These are phyloP conservation scores for Epinotia bilunana DNA, from an alignment of 2,888 invertebrate species.

Conservation along the genomic window DNA sequence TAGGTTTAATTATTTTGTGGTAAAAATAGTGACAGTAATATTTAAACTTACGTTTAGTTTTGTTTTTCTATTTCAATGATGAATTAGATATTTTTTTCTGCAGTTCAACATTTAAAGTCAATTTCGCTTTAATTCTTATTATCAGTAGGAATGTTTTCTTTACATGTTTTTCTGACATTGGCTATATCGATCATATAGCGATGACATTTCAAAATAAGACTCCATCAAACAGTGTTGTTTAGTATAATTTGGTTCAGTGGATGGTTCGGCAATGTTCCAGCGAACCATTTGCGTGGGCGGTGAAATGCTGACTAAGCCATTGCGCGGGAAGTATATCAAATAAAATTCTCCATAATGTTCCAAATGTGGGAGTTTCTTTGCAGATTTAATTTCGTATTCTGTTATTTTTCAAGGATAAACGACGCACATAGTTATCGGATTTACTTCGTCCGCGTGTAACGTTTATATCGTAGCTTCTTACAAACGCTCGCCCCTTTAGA, in stretches of 20 bases:
- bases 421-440: background rate
- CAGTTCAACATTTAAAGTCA: too few species aligned
- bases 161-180: background rate
- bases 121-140: too few species aligned
- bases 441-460: too few species aligned
- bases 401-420: constrained; percentile 15
- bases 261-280: constrained; percentile 38
- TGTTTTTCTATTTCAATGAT: too few species aligned
- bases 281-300: constrained; percentile 26
- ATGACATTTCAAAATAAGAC: constrained; percentile 4
- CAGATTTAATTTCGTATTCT: constrained; percentile 26
- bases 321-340: constrained; percentile 41
- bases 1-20: too few species aligned
- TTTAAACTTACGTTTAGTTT: too few species aligned
- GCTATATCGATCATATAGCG: background rate
- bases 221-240: constrained; percentile 32
- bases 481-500: too few species aligned
- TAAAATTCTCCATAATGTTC: constrained; percentile 25
- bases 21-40: too few species aligned
- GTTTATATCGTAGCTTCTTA: too few species aligned
- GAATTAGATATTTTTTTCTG: too few species aligned
- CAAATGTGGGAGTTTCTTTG: constrained; percentile 32
- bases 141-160: too few species aligned
- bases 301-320: constrained; percentile 40
- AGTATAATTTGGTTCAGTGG: constrained; percentile 22